Base-by-base conservation (phyloP, 2,797 vertebrate species). In the Amblyopsis hoosieri region DNA sequence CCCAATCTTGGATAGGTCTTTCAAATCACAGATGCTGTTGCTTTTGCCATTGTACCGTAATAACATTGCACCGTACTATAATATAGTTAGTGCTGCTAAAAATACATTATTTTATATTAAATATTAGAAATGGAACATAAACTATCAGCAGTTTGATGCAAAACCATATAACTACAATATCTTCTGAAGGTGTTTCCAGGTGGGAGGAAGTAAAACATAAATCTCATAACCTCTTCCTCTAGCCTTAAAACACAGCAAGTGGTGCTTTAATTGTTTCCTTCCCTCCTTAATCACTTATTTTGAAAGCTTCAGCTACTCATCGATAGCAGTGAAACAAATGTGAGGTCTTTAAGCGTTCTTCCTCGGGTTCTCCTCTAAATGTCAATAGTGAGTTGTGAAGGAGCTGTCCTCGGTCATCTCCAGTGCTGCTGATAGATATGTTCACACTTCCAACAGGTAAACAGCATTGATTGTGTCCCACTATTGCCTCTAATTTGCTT, bases 391-490 rank as follows among this genome's bases (percentile, higher is more conserved):
- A 59, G 51, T 82, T 23, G 37, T 68, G 79, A 82, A 83, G 85
- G 77, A 90, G 87, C 79, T 85, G 90, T 93, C 87, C 77, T 86
- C 77, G 78, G 81, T 89, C 83, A 59, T 92, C 89, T 83, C 82
- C 79, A 62, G 61, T 52, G 61, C 86, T 73, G 86, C 89, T 94
- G 91, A 95, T 93, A 92, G 94, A 95, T 95, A 90, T 74, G 91
- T 89, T 95, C 89, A 85, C 92, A 89, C 93, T 91, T 93, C 85
- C 67, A 72, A 89, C 1, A 91, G 90, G 92, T 93, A 94, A 95
- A 94, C 90, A 89, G 88, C 92, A 96, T 95, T 82, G 94, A 95
- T 93, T 78, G 76, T 85, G 84, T 90, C 90, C 91, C 87, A 90
- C 91, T 87, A 90, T 93, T 87, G 83, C 89, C 88, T 93, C 87